Percentiles rank a stretch among this genome's conserved stretches.
Conservation (phyloP, 1,140 invertebrate species). For the Apocrypta bakeri region DNA sequence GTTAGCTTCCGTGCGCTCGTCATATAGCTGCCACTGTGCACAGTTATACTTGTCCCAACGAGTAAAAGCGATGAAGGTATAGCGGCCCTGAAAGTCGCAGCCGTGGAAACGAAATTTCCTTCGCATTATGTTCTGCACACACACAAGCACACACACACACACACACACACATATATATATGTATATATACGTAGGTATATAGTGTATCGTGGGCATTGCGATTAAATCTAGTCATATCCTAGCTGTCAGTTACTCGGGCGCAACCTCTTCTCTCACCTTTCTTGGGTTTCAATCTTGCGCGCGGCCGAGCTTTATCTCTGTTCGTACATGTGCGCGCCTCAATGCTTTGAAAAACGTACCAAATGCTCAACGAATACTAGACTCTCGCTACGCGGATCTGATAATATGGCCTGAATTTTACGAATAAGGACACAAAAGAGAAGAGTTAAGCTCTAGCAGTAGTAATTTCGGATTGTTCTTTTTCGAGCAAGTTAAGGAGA, state of each 20-base stretch:
- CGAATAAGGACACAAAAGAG: too few species aligned
- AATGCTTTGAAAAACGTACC: constrained; percentile 38
- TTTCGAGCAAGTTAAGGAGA: too few species aligned
- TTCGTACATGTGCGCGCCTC: constrained; percentile 34
- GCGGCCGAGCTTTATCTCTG: constrained; percentile 16
- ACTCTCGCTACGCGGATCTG: background rate
- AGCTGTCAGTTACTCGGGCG: constrained; percentile 25
- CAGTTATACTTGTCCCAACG: too few species aligned
- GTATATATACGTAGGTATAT: background rate
- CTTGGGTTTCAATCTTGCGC: constrained; percentile 50
- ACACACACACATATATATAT: too few species aligned
- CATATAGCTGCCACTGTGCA: background rate
- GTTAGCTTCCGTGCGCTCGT: constrained; percentile 1
- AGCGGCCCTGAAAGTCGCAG: too few species aligned
- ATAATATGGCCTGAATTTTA: too few species aligned
- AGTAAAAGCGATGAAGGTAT: too few species aligned
- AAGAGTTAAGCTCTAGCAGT: too few species aligned
- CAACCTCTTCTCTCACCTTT: constrained; percentile 52
- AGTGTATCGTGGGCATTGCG: background rate
- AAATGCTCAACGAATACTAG: background rate
- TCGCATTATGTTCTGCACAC: background rate
- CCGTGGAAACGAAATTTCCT: constrained; percentile 20
- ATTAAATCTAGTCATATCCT: constrained; percentile 36
- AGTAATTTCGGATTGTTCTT: too few species aligned
- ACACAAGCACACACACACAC: too few species aligned